Evolutionary conservation across 2,113 vertebrate species (phyloP), one percentile per base, ranked within the genome.

Genomic region (Mus pahari): DNA sequence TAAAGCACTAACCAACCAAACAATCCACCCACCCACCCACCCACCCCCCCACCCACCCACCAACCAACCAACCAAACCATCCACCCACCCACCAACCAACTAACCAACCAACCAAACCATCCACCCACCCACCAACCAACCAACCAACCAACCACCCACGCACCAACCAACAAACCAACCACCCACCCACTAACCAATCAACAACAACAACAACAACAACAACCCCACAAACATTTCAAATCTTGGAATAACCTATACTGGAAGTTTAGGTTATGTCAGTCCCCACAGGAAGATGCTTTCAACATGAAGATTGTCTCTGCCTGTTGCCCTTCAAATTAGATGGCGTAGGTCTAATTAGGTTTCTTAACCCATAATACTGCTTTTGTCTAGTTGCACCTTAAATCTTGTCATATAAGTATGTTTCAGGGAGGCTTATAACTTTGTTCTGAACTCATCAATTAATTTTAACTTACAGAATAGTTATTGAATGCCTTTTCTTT

Each of bases 361-460:
- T 48, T 92, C 11, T 71, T 90, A 71, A 77, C 50, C 53, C 8
- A n/a, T 64, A 87, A 92, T 42, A 33, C 62, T 19, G 70, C 33
- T 89, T 95, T 93, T 95, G 79, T 93, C 50, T 77, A 68, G 55
- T 53, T 92, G 58, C 1, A 90, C 39, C 92, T 96, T 86, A 90
- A 91, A n/a, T 91, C 83, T 96, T 95, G 87, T 89, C 68, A 71
- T 90, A 53, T 68, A 81, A 31, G 45, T 53, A 86, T 96, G 66
- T 96, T 96, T 93, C 60, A 96, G 74, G 60, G 55, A 74, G 78
- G 89, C 7, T 84, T 87, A 84, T 89, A 82, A 86, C 68, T 94
- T 97, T 78, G 45, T 96, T 94, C 92, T 95, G 79, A 95, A 96
- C 60, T 89, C 89, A 70, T 97, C 55, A 91, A 26, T 91, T 94